Conservation (phyloP, 2,888 invertebrate genomes). For the Ellobium chinense region DNA sequence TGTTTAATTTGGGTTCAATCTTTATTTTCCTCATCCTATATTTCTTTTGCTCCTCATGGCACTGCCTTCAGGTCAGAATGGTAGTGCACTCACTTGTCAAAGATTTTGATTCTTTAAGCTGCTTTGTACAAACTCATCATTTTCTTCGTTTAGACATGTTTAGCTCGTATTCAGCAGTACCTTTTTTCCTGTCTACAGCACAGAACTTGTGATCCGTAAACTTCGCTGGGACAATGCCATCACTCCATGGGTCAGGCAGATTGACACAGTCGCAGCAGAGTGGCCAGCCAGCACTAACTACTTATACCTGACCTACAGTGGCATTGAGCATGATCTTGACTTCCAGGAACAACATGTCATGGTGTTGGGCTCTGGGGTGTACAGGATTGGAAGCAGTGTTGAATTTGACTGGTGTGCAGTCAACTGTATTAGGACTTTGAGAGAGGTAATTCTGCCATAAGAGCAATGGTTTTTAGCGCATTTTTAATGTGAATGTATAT, state of each 20-base stretch:
- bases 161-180: too few relatives aligned
- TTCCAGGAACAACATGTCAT: constrained; percentile 79
- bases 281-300: constrained; percentile 99
- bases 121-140: too few relatives aligned
- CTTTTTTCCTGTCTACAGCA: constrained; percentile 82
- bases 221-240: constrained; percentile 66
- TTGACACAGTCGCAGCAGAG: constrained; percentile 99
- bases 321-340: constrained; percentile 78
- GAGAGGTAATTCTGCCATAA: constrained; percentile 83
- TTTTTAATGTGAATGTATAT: too few relatives aligned
- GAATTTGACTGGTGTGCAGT: constrained; percentile 99
- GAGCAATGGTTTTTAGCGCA: too few relatives aligned
- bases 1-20: too few relatives aligned
- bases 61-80: too few relatives aligned
- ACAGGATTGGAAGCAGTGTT: constrained; percentile 88
- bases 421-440: constrained; percentile 93
- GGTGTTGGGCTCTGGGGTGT: constrained; percentile 87
- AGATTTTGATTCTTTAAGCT: too few relatives aligned
- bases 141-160: too few relatives aligned
- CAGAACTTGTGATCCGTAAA: constrained; percentile 84
- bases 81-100: too few relatives aligned
- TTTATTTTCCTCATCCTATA: too few relatives aligned
- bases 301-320: constrained; percentile 98
- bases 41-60: too few relatives aligned
- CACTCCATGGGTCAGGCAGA: constrained; percentile 89